phyloP scores from a whole-genome alignment of 2,113 vertebrate genomes.

The Canis aureus region DNA sequence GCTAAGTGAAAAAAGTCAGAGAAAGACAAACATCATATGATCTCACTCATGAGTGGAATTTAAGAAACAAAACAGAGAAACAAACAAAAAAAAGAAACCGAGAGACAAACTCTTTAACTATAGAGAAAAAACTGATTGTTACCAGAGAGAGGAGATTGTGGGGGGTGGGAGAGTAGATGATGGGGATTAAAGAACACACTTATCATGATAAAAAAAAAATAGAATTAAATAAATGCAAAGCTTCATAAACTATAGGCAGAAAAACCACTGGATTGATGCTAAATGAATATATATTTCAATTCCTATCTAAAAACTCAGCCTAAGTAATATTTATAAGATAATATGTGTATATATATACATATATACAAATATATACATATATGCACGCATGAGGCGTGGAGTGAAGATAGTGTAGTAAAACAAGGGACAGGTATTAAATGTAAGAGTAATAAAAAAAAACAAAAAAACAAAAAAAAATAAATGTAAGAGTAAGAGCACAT shows the following conservation, averaged over 20 bases:
- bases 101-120: background rate
- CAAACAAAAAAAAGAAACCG: background rate
- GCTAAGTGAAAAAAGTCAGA: background rate
- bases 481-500: background rate
- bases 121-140: background rate
- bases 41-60: background rate
- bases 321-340: background rate
- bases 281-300: background rate
- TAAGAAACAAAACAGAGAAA: background rate
- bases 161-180: background rate
- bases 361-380: background rate
- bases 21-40: background rate
- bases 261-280: background rate
- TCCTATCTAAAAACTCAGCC: background rate
- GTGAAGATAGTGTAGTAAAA: background rate
- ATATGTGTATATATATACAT: no score
- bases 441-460: background rate
- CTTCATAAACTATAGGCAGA: background rate
- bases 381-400: background rate
- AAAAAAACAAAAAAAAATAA: background rate
- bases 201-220: background rate
- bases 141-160: background rate
- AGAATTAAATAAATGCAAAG: background rate
- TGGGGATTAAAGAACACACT: background rate
- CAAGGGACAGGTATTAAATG: background rate